Evolutionary conservation across 2,888 invertebrate genomes (phyloP), one percentile per base, ranked within the genome.

Genomic region (Caenorhabditis parvicauda): DNA sequence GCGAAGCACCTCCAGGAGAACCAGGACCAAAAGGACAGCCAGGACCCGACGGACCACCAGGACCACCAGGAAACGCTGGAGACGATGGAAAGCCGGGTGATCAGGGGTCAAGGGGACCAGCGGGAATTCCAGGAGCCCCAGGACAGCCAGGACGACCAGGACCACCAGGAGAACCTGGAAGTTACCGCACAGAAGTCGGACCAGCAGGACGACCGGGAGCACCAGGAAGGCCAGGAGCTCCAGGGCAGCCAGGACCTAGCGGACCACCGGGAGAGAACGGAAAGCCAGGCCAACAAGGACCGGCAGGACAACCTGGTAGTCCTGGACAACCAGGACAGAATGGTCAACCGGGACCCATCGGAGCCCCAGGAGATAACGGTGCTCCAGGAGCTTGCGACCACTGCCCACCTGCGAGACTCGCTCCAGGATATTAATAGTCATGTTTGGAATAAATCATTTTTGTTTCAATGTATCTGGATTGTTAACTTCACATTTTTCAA

Each of bases 91-190:
- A 77, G 50, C 75, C 78, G 25, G 74, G 74, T 64, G 76, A 78
- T 52, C 78, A 75, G 51, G 78, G 78, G 59, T 64, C 74, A 19
- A 70, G 76, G 82, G 90, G 90, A 35, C 90, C 90, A 81, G 88
- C 90, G 0, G 90, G 90, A 21, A 85, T 82, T 7, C 80, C 82
- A 37, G 84, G 84, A 17, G 87, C 73, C 32, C 71, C 78, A 22
- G 79, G 79, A 51, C 72, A 72, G 19, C 67, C 72, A 17, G 79
- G 79, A 41, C 62, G 72, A 17, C 67, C 70, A 22, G 79, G 79
- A 57, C 73, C 77, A 38, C 77, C 77, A 24, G 79, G 79, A 58
- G 79, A 80, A 48, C 79, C 79, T 28, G 79, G 79, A 61, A 70
- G 54, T 24, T 80, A 62, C 44, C 61, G 70, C 17, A 78, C 77